Base-by-base conservation (phyloP, 2,888 invertebrate species). In the Harmothoe impar region DNA sequence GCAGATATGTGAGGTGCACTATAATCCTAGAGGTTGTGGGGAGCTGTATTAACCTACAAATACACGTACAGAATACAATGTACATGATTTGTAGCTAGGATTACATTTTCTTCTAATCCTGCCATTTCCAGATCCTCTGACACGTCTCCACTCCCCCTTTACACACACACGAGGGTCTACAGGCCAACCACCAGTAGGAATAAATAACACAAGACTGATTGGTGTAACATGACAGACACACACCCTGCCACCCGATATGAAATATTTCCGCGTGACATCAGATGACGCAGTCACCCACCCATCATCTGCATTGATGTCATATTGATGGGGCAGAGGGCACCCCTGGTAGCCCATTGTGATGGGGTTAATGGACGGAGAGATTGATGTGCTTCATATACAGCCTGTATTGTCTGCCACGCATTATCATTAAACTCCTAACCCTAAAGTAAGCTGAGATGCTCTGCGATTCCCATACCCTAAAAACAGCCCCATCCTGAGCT, bases 271-370 rank as follows among this genome's bases (percentile, higher is more conserved):
- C 72, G 72, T 31, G 29, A 72, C 72, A 72, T 31, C 1, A n/a
- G 25, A n/a, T 72, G 29, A 72, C 31, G 29, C 3, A 72, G 72
- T 72, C 72, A 72, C 29, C 72, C 72, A 72, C 29, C 72, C 72
- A 29, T 29, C 72, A 72, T 72, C 31, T n/a, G 43, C 81, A 81
- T 81, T 81, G 81, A 81, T 81, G 81, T 81, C 81, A 81, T 20
- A 81, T 81, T 81, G 81, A 81, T 81, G 43, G 43, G 5, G 35
- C 20, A 81, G 81, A 25, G 33, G 81, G 35, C 81, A 35, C 81
- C 81, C 3, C 81, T 43, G 35, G 20, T 33, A n/a, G 43, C 35
- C 12, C 25, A 25, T 20, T 23, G 17, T 81, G 35, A 81, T 23
- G 43, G 43, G 81, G 81, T 81, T 81, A 81, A 81, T 81, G 81